These are phyloP conservation scores for Nomada ruficornis DNA, from an alignment of 2,888 invertebrate species.

Conservation along the genomic window DNA sequence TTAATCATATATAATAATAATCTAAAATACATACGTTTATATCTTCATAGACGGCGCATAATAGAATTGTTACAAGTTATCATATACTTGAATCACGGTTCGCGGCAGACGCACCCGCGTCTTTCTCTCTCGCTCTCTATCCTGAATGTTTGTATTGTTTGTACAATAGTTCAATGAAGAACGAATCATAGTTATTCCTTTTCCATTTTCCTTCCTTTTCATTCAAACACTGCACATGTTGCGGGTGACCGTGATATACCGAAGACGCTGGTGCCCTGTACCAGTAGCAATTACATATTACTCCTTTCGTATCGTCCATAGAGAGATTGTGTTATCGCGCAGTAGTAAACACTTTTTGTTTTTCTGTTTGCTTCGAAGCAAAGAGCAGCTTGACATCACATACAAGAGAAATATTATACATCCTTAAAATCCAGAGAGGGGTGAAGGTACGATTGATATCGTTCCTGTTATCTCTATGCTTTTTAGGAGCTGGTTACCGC, in stretches of 20 bases:
- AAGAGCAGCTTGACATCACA: constrained; percentile 61
- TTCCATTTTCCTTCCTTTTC: constrained; percentile 7
- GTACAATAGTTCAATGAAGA: constrained; percentile 59
- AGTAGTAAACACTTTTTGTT: constrained; percentile 54
- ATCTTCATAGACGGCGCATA: constrained; percentile 81
- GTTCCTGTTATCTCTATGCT: constrained; percentile 64
- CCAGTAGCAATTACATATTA: constrained; percentile 34
- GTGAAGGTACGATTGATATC: constrained; percentile 30
- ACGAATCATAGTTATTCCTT: constrained; percentile 36
- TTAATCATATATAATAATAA: constrained; percentile 82
- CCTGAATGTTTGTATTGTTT: constrained; percentile 58
- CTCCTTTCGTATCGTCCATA: constrained; percentile 30
- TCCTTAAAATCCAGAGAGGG: constrained; percentile 44
- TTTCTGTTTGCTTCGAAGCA: constrained; percentile 35
- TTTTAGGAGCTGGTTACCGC: constrained; percentile 66
- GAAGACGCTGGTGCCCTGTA: constrained; percentile 57
- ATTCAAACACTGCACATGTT: constrained; percentile 39
- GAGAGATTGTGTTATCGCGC: constrained; percentile 61
- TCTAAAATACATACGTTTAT: constrained; percentile 83
- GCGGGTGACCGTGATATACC: constrained; percentile 16
- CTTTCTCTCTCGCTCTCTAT: constrained; percentile 22
- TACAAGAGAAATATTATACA: constrained; percentile 54
- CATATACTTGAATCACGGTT: constrained; percentile 57
- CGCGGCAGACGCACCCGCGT: constrained; percentile 59
- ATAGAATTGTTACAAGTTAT: constrained; percentile 78